phyloP scores from a whole-genome alignment of 2,888 invertebrate species.

The Yponomeuta malinellus region DNA sequence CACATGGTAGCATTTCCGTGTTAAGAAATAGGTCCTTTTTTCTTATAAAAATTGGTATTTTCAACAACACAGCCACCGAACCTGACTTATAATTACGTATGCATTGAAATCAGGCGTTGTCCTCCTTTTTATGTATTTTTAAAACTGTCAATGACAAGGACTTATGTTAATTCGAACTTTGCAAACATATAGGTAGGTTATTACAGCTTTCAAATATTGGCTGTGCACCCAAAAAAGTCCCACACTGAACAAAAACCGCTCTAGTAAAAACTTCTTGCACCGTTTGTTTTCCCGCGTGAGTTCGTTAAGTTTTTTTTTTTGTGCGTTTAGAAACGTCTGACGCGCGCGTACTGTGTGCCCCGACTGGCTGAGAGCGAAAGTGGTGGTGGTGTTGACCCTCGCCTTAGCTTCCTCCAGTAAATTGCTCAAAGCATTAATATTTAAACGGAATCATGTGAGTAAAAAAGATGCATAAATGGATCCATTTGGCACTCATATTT shows the following conservation, averaged over 20 bases:
- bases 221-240: not conserved
- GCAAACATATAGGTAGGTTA: not conserved
- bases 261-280: not conserved
- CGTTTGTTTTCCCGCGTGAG: not conserved
- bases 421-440: not conserved
- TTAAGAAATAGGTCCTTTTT: not conserved
- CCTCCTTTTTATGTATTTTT: not conserved
- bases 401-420: constrained; percentile 16
- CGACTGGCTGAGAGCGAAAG: constrained; percentile 60
- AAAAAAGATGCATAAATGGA: not conserved
- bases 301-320: not conserved
- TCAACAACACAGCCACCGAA: constrained; percentile 12
- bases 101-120: not conserved
- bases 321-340: constrained; percentile 33
- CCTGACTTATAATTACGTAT: not conserved
- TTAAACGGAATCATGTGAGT: not conserved
- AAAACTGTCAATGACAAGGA: not conserved
- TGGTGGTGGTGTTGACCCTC: constrained; percentile 35
- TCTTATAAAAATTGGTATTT: not conserved
- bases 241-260: not conserved
- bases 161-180: not conserved
- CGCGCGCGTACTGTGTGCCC: constrained; percentile 39
- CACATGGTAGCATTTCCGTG: constrained; percentile 43
- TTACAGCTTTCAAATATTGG: not conserved
- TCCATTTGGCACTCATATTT: not conserved